Evolutionary conservation across 2,888 invertebrate genomes (phyloP).

Genomic region (Spicauda simplicius): DNA sequence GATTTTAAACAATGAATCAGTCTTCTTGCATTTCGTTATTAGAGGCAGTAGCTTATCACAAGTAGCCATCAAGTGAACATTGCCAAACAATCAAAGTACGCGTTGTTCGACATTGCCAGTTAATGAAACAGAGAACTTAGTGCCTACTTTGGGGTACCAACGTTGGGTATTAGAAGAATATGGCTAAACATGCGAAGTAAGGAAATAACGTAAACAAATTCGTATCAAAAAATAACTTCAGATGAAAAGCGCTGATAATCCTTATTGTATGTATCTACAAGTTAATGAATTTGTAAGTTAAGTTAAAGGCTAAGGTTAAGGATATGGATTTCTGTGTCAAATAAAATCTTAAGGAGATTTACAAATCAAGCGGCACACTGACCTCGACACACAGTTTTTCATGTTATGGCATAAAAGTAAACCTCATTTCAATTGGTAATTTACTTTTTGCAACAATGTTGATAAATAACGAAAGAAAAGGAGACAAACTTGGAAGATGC

Average conservation of each 20-base stretch:
- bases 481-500: not conserved
- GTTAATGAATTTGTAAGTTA: too few species aligned
- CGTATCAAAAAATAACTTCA: too few species aligned
- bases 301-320: too few species aligned
- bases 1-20: not conserved
- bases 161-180: too few species aligned
- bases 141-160: too few species aligned
- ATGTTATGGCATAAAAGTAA: not conserved
- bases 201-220: too few species aligned
- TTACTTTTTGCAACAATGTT: not conserved
- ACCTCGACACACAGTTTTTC: constrained; percentile 2
- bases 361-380: not conserved
- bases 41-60: not conserved
- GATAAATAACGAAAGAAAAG: not conserved
- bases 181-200: too few species aligned
- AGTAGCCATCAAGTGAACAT: not conserved
- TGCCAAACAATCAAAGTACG: too few species aligned
- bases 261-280: too few species aligned
- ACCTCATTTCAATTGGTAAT: not conserved
- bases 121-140: not conserved
- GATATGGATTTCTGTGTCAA: not conserved
- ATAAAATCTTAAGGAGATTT: not conserved
- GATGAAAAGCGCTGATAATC: too few species aligned
- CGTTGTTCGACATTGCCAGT: not conserved
- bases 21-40: not conserved